Percentiles rank a stretch among this genome's conserved stretches.
Evolutionary conservation across 1,140 invertebrate species (phyloP).

Genomic region (Neodiprion lecontei): DNA sequence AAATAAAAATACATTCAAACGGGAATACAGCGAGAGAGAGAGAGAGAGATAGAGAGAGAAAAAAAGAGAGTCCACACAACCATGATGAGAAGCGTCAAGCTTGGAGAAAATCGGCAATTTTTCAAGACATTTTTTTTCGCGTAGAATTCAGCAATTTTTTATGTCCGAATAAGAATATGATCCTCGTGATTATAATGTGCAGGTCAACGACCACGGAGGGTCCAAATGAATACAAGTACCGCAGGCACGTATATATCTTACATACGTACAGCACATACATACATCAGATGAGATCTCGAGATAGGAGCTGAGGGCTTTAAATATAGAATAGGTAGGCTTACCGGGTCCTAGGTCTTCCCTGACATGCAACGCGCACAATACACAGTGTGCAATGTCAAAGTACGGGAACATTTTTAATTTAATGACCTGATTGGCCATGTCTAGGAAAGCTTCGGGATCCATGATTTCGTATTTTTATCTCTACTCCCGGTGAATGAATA

Average conservation of each 20-base stretch:
- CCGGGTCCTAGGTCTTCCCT: constrained; percentile 94
- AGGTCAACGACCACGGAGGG: not conserved
- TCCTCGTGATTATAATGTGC: not conserved
- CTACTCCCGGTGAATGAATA: not conserved
- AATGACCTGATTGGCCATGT: constrained; percentile 97
- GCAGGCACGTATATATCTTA: constrained; percentile 22
- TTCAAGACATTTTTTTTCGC: too few species aligned
- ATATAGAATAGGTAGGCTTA: constrained; percentile 65
- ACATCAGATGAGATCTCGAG: constrained; percentile 25
- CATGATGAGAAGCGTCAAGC: too few species aligned
- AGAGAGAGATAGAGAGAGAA: too few species aligned
- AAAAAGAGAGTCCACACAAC: too few species aligned
- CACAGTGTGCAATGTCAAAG: constrained; percentile 96
- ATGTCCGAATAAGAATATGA: not conserved
- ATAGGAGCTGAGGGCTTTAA: constrained; percentile 43
- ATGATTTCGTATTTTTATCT: constrained; percentile 61
- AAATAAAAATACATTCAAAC: too few species aligned
- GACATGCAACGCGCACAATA: constrained; percentile 89
- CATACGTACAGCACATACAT: not conserved
- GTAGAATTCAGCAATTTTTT: not conserved
- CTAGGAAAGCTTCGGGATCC: constrained; percentile 97
- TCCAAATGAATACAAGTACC: constrained; percentile 8
- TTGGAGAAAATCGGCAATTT: too few species aligned
- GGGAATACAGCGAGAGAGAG: too few species aligned
- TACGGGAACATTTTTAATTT: constrained; percentile 99